Evolutionary conservation across 2,888 invertebrate genomes (phyloP).

Genomic region (Rapana venosa): DNA sequence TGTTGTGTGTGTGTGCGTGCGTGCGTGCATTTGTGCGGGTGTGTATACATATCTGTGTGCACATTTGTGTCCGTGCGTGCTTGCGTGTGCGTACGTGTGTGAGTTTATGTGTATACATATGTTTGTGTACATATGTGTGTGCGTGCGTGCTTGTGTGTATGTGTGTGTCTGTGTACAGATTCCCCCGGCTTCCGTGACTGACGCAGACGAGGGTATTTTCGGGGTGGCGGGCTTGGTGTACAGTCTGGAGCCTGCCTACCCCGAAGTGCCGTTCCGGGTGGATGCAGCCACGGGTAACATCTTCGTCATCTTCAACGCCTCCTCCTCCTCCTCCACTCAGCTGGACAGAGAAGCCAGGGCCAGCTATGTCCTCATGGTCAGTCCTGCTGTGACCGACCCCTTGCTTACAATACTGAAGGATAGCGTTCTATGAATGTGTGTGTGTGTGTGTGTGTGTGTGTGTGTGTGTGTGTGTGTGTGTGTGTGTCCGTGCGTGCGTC

Average conservation of each 20-base stretch:
- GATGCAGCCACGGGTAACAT: conserved; percentile 41
- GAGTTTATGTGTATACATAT: not conserved
- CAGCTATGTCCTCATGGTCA: conserved; percentile 46
- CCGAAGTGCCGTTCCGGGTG: conserved; percentile 43
- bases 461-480: not conserved
- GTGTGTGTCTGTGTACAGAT: not conserved
- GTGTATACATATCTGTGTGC: too few relatives aligned
- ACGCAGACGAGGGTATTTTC: conserved; percentile 46
- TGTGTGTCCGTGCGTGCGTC: not conserved
- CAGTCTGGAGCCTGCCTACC: conserved; percentile 15
- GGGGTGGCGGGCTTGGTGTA: conserved; percentile 43
- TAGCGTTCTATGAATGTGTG: too few relatives aligned
- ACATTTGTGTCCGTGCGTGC: not conserved
- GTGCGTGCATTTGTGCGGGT: too few relatives aligned
- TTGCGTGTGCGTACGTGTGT: not conserved
- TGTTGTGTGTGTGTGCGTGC: too few relatives aligned
- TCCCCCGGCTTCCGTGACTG: conserved; percentile 42
- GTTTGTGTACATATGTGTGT: not conserved
- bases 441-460: too few relatives aligned
- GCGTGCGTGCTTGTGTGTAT: too few relatives aligned
- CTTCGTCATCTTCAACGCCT: conserved; percentile 31
- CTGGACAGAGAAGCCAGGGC: conserved; percentile 48
- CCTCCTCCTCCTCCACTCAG: not conserved
- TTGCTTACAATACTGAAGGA: too few relatives aligned
- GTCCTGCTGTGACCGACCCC: not conserved